Conservation (phyloP, 1,140 invertebrate species). For the Uloborus diversus region DNA sequence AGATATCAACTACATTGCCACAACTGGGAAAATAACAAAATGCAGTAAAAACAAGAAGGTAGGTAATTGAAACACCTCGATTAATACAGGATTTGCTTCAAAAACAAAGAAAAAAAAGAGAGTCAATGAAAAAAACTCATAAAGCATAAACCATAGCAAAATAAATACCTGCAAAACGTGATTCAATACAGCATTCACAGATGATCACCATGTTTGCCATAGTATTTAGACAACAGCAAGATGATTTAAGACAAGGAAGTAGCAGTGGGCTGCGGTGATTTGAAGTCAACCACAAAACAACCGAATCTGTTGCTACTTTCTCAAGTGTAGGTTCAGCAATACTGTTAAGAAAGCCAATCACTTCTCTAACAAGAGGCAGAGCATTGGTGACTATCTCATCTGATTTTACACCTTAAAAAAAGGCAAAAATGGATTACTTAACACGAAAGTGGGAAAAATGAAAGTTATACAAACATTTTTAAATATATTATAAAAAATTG, state of each 20-base stretch:
- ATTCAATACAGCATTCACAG: conserved; percentile 22
- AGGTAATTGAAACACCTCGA: too few species aligned
- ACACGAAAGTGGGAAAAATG: too few species aligned
- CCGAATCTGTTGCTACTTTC: not conserved
- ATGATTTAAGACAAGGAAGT: conserved; percentile 25
- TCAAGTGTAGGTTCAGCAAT: not conserved
- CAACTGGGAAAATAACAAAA: too few species aligned
- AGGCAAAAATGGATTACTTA: too few species aligned
- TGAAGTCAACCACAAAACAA: conserved; percentile 9
- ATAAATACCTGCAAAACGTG: conserved; percentile 24
- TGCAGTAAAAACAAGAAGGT: too few species aligned
- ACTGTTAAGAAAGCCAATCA: conserved; percentile 18
- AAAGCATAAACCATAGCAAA: not conserved
- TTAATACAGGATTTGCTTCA: not conserved
- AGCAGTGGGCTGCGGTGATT: conserved; percentile 4
- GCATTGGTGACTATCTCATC: conserved; percentile 6
- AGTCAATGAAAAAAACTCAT: not conserved
- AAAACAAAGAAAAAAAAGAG: not conserved
- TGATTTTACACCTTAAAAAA: conserved; percentile 1
- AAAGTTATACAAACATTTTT: not conserved
- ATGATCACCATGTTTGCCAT: conserved; percentile 9
- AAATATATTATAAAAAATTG: not conserved
- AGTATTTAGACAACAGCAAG: conserved; percentile 14
- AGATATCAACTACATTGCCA: too few species aligned
- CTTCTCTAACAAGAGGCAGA: conserved; percentile 25